phyloP scores from a whole-genome alignment of 2,888 invertebrate genomes.

The Melieria omissa region DNA sequence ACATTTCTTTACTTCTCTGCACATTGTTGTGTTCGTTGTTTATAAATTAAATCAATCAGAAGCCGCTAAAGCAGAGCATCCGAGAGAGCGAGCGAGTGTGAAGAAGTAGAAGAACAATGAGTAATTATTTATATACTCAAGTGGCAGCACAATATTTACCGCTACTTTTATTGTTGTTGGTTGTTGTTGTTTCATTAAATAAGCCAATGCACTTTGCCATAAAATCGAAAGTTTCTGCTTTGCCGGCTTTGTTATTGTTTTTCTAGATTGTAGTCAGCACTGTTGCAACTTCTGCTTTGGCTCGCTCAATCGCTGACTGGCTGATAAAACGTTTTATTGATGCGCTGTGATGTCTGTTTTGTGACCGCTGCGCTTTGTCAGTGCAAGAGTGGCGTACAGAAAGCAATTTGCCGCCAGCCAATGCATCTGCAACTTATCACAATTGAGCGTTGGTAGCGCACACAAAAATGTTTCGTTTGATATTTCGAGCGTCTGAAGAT shows the following conservation, averaged over 20 bases:
- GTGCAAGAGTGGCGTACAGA: too few species aligned
- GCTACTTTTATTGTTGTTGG: slow-evolving; percentile 10
- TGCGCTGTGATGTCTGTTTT: too few species aligned
- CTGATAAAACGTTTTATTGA: too few species aligned
- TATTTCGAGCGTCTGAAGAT: too few species aligned
- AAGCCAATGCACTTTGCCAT: slow-evolving; percentile 25
- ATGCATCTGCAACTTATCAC: too few species aligned
- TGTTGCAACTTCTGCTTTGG: too few species aligned
- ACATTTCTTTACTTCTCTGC: slow-evolving; percentile 16
- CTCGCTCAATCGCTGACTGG: too few species aligned
- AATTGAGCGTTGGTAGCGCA: too few species aligned
- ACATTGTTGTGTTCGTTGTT: slow-evolving; percentile 2
- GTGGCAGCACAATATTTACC: not conserved
- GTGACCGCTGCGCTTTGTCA: too few species aligned
- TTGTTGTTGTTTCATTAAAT: slow-evolving; percentile 21
- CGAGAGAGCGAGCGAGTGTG: not conserved
- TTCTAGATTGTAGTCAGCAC: too few species aligned
- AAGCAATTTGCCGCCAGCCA: too few species aligned
- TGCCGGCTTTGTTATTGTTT: not conserved
- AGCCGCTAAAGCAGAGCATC: slow-evolving; percentile 2
- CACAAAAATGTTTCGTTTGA: too few species aligned
- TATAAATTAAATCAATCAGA: slow-evolving; percentile 25
- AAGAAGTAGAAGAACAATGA: not conserved
- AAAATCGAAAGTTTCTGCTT: slow-evolving; percentile 11
- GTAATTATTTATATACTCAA: not conserved